phyloP scores from a whole-genome alignment of 2,797 vertebrate genomes.

The Merluccius polli region DNA sequence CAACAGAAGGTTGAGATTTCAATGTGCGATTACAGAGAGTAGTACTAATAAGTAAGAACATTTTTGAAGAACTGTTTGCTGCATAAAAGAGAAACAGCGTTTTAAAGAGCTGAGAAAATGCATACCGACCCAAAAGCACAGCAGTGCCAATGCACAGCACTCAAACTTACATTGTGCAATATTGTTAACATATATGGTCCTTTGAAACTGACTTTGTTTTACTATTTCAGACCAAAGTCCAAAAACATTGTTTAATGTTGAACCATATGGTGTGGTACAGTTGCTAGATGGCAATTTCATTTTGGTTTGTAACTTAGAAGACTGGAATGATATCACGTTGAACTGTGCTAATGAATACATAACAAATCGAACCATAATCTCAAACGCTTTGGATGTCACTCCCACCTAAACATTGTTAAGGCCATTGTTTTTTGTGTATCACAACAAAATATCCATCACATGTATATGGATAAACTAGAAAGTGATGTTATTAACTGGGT shows the following conservation, averaged over 20 bases:
- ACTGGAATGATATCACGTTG: conserved; percentile 7
- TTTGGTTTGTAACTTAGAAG: neutral
- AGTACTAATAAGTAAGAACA: conserved; percentile 51
- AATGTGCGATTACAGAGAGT: conserved; percentile 50
- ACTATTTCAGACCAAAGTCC: conserved; percentile 1
- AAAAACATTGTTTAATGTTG: neutral
- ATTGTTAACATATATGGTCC: conserved; percentile 1
- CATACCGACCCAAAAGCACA: conserved; percentile 51
- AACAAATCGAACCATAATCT: conserved; percentile 28
- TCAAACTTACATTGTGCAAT: conserved; percentile 27
- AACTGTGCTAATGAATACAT: conserved; percentile 18
- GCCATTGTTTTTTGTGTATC: conserved; percentile 69
- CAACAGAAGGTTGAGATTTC: conserved; percentile 50
- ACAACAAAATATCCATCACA: neutral
- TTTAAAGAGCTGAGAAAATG: conserved; percentile 32
- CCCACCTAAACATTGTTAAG: conserved; percentile 68
- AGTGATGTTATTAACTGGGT: neutral
- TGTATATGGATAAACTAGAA: neutral
- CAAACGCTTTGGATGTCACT: conserved; percentile 61
- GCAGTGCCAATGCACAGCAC: conserved; percentile 46
- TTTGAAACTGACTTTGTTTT: neutral
- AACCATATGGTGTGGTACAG: neutral
- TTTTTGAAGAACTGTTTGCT: conserved; percentile 29
- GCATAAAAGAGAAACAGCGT: conserved; percentile 35
- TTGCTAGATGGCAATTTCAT: neutral